Conservation (phyloP, 1,140 invertebrate genomes). For the Dryas iulia region DNA sequence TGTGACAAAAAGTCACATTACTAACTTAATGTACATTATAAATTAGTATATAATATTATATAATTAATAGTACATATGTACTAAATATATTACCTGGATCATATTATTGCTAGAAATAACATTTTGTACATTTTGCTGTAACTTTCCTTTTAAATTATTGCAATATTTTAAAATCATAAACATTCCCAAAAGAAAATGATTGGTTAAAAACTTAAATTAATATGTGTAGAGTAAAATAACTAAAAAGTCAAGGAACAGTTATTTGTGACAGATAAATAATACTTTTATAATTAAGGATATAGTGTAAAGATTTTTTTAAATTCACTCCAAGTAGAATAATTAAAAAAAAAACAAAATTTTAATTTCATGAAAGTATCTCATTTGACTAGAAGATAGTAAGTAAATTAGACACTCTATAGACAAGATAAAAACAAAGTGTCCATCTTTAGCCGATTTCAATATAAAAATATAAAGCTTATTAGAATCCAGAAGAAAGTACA, state of each 20-base stretch:
- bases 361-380: not conserved
- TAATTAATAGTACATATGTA: not conserved
- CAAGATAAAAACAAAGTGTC: not conserved
- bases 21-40: not conserved
- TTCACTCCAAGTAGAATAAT: not conserved
- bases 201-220: not conserved
- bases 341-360: not conserved
- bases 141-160: not conserved
- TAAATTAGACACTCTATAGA: not conserved
- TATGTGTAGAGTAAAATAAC: not conserved
- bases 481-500: not conserved
- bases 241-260: not conserved
- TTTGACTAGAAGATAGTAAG: constrained; percentile 1
- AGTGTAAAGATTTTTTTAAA: not conserved
- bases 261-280: not conserved
- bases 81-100: not conserved
- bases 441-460: not conserved
- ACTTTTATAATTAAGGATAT: not conserved
- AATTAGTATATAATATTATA: not conserved
- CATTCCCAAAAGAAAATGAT: too few species aligned
- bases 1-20: not conserved
- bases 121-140: not conserved
- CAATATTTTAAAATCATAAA: too few species aligned
- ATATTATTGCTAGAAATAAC: not conserved
- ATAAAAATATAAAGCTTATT: not conserved